These are phyloP conservation scores for Tinea semifulvella DNA, from an alignment of 2,888 invertebrate genomes.

Conservation along the genomic window DNA sequence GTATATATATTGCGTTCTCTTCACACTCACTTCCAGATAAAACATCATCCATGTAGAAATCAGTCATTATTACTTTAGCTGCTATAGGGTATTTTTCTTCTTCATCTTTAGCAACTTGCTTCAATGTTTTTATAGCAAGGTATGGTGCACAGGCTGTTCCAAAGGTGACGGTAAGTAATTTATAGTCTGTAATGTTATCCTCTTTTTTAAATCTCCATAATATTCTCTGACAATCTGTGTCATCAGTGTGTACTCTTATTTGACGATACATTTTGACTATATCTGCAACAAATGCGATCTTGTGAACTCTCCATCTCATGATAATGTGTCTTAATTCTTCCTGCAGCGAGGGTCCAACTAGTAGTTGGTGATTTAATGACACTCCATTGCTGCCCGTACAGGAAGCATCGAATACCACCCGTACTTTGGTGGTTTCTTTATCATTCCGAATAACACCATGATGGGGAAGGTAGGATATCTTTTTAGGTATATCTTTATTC, in stretches of 20 bases:
- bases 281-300: constrained; percentile 22
- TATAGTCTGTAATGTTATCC: constrained; percentile 17
- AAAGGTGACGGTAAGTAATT: constrained; percentile 20
- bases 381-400: no score
- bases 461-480: no score
- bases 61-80: constrained; percentile 13
- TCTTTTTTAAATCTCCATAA: constrained; percentile 18
- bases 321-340: constrained; percentile 22
- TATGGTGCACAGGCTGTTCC: constrained; percentile 22
- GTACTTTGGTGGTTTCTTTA: no score
- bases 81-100: constrained; percentile 17
- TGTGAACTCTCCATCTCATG: constrained; percentile 22
- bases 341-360: no score
- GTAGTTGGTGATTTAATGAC: no score
- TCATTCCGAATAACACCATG: no score
- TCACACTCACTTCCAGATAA: constrained; percentile 6
- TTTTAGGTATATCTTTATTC: no score
- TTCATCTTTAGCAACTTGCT: constrained; percentile 19
- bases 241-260: constrained; percentile 16
- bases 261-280: constrained; percentile 24
- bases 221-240: constrained; percentile 22
- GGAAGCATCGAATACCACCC: no score
- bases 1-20: neutral
- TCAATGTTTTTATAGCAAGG: constrained; percentile 19
- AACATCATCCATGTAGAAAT: constrained; percentile 12